These are phyloP conservation scores for Athene noctua DNA, from an alignment of 2,113 vertebrate genomes.

Conservation along the genomic window DNA sequence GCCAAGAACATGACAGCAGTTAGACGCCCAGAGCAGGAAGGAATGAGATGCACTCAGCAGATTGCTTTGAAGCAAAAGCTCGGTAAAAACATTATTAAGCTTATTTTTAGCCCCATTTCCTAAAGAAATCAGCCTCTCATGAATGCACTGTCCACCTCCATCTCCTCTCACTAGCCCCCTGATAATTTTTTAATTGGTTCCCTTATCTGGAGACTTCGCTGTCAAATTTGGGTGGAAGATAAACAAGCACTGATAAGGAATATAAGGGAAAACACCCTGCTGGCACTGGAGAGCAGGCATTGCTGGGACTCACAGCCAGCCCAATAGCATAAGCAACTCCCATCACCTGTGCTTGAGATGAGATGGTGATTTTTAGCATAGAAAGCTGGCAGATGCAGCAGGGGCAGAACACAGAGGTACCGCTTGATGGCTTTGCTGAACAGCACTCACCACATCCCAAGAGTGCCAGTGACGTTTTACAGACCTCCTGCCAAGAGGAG, in stretches of 20 bases:
- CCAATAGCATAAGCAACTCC: rapidly evolving
- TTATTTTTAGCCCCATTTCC: constrained; percentile 45
- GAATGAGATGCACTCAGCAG: not conserved
- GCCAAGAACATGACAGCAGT: constrained; percentile 9
- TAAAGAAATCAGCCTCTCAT: not conserved
- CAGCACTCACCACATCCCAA: not conserved
- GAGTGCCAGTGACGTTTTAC: not conserved
- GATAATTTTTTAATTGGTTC: constrained; percentile 12
- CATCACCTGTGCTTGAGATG: not conserved
- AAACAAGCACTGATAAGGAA: not conserved
- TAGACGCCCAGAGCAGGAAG: not conserved
- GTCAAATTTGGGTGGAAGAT: not conserved
- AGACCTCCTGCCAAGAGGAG: not conserved
- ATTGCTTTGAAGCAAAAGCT: constrained; percentile 24
- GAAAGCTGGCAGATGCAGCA: not conserved
- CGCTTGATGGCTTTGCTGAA: not conserved
- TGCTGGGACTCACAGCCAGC: rapidly evolving
- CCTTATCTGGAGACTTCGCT: not conserved
- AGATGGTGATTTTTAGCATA: not conserved
- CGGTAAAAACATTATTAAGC: constrained; percentile 13
- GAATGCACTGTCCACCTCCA: not conserved
- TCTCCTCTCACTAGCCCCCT: not conserved
- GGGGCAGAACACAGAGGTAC: not conserved
- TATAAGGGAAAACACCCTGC: not conserved
- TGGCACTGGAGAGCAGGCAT: not conserved